Evolutionary conservation across 1,140 invertebrate genomes (phyloP), one percentile per base, ranked within the genome.

Genomic region (Macrostomum lignano): DNA sequence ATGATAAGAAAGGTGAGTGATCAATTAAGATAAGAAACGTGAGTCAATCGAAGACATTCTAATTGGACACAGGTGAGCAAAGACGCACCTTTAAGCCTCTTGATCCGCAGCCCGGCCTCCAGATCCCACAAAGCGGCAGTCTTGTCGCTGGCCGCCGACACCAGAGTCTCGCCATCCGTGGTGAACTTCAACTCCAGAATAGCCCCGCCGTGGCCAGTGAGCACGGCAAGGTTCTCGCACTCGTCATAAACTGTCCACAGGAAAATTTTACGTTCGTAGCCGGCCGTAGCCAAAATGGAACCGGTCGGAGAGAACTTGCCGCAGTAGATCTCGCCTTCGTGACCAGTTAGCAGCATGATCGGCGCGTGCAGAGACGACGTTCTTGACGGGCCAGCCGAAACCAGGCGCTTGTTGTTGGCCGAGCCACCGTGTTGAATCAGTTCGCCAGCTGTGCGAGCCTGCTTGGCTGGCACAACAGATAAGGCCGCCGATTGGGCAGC

Each of bases 221-320:
- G 67, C 6, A 73, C 67, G 41, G 74, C 75, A 40, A 88, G 70
- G 56, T 94, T 98, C 46, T 96, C 82, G 63, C 86, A 96, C 49
- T 98, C 82, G 3, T 78, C 86, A 56, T 84, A 88, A 2, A 84
- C 76, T 56, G 75, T 82, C 91, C 91, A 98, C 41, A 96, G 64
- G 88, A 82, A 81, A 40, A 98, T 84, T 60, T 79, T 71, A 51
- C 82, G 63, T 51, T 98, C 91, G 55, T 81, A 86, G n/a, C 88
- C 91, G 21, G 74, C 72, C 0, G 82, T 84, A 6, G 79, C 78
- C 14, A 96, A 54, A 49, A 84, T 71, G 42, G 76, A 70, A 15
- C 88, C 86, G 53, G 94, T 81, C 1, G 84, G 82, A 55, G 88
- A 81, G 59, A 96, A 98, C 58, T 81, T 74, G 3, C 71, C 62